Evolutionary conservation across 2,888 invertebrate genomes (phyloP).

Genomic region (Nomada ruficornis): DNA sequence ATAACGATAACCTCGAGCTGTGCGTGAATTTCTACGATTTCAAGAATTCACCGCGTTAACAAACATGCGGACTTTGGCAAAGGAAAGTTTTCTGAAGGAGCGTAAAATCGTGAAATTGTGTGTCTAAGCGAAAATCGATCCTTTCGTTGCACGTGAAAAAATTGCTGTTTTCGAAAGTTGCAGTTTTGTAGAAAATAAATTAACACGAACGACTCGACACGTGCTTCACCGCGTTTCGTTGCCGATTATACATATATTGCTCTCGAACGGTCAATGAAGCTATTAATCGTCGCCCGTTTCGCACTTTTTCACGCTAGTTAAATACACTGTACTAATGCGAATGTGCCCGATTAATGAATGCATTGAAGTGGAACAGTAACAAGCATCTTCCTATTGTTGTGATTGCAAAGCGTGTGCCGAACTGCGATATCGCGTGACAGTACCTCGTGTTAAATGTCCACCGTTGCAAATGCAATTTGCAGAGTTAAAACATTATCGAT

Average conservation of each 20-base stretch:
- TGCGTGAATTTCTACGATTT: slow-evolving; percentile 9
- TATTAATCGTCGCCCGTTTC: slow-evolving; percentile 1
- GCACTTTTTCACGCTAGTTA: neutral
- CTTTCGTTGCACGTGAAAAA: neutral
- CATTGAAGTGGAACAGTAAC: neutral
- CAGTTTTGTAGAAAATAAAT: slow-evolving; percentile 10
- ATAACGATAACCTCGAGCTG: slow-evolving; percentile 53
- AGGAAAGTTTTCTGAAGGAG: neutral
- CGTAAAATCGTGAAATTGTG: slow-evolving; percentile 8
- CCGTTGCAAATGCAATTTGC: slow-evolving; percentile 54
- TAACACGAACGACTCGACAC: slow-evolving; percentile 36
- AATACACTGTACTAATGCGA: neutral
- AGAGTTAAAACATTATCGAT: slow-evolving; percentile 50
- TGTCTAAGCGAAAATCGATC: slow-evolving; percentile 37
- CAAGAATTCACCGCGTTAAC: neutral
- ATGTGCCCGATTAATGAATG: neutral
- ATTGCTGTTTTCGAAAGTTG: neutral
- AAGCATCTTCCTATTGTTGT: slow-evolving; percentile 16
- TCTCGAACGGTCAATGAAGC: neutral
- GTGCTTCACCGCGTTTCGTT: slow-evolving; percentile 40
- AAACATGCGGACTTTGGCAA: neutral
- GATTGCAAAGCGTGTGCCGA: slow-evolving; percentile 13
- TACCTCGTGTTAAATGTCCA: slow-evolving; percentile 25
- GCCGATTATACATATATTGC: slow-evolving; percentile 9
- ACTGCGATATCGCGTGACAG: slow-evolving; percentile 52